Base-by-base conservation (phyloP, 2,888 invertebrate genomes). In the Agrochola lychnidis region DNA sequence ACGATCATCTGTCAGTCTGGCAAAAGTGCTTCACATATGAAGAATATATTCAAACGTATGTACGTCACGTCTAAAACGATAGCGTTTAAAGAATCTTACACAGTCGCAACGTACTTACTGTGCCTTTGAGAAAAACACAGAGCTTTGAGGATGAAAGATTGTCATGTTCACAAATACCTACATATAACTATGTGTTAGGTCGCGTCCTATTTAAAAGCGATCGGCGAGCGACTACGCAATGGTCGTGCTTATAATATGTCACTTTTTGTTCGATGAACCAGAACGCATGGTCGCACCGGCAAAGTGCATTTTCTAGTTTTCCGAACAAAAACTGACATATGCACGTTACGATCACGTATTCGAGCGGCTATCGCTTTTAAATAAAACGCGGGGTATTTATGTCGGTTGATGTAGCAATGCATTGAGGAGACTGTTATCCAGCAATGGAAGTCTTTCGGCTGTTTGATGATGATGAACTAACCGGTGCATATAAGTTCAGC, bases 21-120 rank as follows among this genome's bases (percentile, higher is more conserved):
- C 1, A 2, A 61, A 59, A 78, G 59, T 14, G 22, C 36, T 40
- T 66, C 36, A 59, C 51, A 36, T 62, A 70, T 76, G 9, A 53
- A 70, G 30, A 61, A 7, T n/a, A 57, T 10, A 42, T 71, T 30
- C n/a, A 30, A 42, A 51, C 12, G 9, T 6, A 25, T 69, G 7
- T 30, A 16, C 0, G n/a, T 10, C 22, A 42, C 3, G 16, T 30
- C 19, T n/a, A 19, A 53, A 30, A 76, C 2, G 16, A 19, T 25
- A 30, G 7, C 14, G 9, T 25, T 36, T 42, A 51, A 69, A 51
- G 1, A 19, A 45, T 59, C 4, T n/a, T 42, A 42, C 0, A 72
- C 1, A 56, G 30, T 56, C 16, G 2, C 4, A 16, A 40, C 4
- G 10, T 36, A 48, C 36, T 14, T 36, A 48, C 36, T 14, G 9